Evolutionary conservation across 1,140 invertebrate genomes (phyloP).

Genomic region (Drosophila sp.): DNA sequence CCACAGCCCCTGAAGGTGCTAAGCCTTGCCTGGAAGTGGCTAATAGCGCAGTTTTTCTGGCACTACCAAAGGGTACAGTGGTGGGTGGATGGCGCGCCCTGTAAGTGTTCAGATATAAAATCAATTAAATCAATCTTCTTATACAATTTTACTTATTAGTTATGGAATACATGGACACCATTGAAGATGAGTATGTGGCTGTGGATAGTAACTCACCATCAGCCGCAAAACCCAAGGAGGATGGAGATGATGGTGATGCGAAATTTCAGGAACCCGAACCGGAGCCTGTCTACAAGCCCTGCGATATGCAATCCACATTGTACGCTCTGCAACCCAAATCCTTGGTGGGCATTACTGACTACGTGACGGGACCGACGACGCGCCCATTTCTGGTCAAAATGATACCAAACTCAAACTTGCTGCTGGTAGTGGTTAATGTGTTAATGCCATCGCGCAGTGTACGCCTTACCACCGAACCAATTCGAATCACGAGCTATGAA

Average conservation of each 20-base stretch:
- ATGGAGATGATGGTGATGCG: conserved; percentile 84
- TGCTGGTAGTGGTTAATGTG: conserved; percentile 89
- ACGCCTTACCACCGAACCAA: conserved; percentile 79
- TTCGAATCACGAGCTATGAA: conserved; percentile 84
- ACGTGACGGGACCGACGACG: conserved; percentile 72
- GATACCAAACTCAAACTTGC: conserved; percentile 91
- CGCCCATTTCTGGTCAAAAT: conserved; percentile 89
- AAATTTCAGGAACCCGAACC: conserved; percentile 75
- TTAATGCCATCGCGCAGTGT: conserved; percentile 76
- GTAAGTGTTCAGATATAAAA: conserved; percentile 53
- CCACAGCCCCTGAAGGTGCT: conserved; percentile 68
- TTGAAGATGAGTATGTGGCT: conserved; percentile 76
- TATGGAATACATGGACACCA: conserved; percentile 75
- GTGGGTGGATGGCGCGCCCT: conserved; percentile 83
- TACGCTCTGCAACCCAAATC: conserved; percentile 88
- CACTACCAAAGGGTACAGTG: conserved; percentile 72
- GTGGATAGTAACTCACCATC: conserved; percentile 65
- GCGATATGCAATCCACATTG: conserved; percentile 88
- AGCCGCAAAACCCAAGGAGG: conserved; percentile 67
- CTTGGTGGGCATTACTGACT: conserved; percentile 85
- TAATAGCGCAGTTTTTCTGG: conserved; percentile 69
- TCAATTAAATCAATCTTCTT: neutral
- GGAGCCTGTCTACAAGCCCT: conserved; percentile 85
- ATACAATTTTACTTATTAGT: conserved; percentile 33
- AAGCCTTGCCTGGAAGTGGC: conserved; percentile 70